Evolutionary conservation across 2,113 vertebrate species (phyloP).

Genomic region (Heptranchias perlo): DNA sequence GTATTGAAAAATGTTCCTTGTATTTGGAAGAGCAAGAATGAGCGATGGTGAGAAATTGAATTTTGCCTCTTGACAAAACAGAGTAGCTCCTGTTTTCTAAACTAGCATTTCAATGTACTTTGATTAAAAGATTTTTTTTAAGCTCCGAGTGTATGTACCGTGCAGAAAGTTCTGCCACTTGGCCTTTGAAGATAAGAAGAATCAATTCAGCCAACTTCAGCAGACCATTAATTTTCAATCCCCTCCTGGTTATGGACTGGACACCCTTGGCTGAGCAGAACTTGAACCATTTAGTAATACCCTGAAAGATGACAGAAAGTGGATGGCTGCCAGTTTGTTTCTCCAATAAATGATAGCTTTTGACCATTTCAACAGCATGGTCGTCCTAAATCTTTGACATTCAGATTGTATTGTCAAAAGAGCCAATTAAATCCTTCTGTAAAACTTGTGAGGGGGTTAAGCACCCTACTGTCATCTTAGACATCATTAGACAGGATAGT

Average conservation of each 20-base stretch:
- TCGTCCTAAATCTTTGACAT: not conserved
- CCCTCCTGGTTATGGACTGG: not conserved
- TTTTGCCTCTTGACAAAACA: not conserved
- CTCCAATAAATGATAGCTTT: not conserved
- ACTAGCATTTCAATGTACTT: conserved; percentile 16
- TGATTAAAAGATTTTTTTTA: conserved; percentile 17
- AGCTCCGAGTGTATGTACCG: not conserved
- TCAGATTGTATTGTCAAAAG: not conserved
- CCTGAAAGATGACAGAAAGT: not conserved
- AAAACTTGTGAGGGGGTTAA: not conserved
- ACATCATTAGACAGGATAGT: not conserved
- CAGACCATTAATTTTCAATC: conserved; percentile 13
- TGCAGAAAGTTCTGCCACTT: not conserved
- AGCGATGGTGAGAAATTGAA: not conserved
- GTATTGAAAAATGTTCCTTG: not conserved
- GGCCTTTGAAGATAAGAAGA: conserved; percentile 33
- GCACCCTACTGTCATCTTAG: not conserved
- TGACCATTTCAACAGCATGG: not conserved
- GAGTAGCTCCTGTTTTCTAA: not conserved
- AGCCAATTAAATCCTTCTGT: not conserved
- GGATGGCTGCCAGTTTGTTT: not conserved
- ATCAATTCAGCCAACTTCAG: conserved; percentile 24
- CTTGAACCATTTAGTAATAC: not conserved
- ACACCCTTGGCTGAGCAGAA: conserved; percentile 21
- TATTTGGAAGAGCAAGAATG: not conserved